These are phyloP conservation scores for Papilio dardanus DNA, from an alignment of 1,140 invertebrate genomes.

Conservation along the genomic window DNA sequence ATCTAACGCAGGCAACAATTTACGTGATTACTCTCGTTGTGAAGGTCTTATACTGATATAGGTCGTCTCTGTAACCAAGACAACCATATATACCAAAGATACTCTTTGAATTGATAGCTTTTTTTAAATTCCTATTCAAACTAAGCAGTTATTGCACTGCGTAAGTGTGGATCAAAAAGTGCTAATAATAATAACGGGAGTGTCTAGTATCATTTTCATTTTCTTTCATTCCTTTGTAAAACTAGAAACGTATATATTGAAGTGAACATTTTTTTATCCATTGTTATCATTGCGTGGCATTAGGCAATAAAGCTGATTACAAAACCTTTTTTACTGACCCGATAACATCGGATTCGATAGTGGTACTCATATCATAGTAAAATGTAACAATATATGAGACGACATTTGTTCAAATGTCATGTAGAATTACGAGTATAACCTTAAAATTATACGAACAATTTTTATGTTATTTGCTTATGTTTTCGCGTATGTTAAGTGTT, in stretches of 20 bases:
- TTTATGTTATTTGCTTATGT: too few species aligned
- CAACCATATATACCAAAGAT: background rate
- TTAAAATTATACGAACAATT: background rate
- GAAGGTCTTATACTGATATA: constrained; percentile 10
- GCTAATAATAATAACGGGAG: too few species aligned
- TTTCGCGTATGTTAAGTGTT: too few species aligned
- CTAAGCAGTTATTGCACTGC: too few species aligned
- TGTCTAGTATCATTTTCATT: background rate
- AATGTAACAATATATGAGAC: background rate
- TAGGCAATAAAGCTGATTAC: constrained; percentile 26
- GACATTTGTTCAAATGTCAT: background rate
- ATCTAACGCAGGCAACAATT: constrained; percentile 54
- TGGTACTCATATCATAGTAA: constrained; percentile 10
- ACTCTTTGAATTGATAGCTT: too few species aligned
- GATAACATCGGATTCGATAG: constrained; percentile 25
- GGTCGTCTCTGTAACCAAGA: background rate
- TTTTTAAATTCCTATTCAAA: too few species aligned
- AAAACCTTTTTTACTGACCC: constrained; percentile 25
- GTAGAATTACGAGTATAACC: background rate
- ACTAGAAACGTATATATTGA: background rate
- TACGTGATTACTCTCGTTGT: constrained; percentile 49
- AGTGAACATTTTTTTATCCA: constrained; percentile 12
- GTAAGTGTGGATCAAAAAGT: too few species aligned
- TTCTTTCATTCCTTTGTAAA: background rate
- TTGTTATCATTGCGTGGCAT: constrained; percentile 21